phyloP scores from a whole-genome alignment of 2,888 invertebrate species.

The Andrena bucephala region DNA sequence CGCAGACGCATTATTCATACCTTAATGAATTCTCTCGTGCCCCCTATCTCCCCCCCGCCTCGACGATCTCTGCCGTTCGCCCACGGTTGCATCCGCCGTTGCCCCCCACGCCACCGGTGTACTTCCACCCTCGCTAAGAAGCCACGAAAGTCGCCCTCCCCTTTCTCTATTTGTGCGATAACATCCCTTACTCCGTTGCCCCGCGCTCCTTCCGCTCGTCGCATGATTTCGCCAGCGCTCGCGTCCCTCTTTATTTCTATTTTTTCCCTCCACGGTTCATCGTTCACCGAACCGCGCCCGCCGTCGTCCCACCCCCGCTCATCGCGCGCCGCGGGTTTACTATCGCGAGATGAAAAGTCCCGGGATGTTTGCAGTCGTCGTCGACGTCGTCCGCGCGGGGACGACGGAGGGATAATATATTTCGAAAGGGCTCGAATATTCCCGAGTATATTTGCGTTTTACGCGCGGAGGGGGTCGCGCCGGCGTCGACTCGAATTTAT shows the following conservation, averaged over 20 bases:
- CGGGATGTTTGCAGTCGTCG: conserved; percentile 41
- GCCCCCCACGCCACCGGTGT: conserved; percentile 17
- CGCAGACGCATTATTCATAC: conserved; percentile 84
- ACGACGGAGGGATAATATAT: conserved; percentile 39
- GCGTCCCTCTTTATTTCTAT: conserved; percentile 9
- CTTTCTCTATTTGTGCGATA: conserved; percentile 58
- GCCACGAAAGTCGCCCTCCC: conserved; percentile 36
- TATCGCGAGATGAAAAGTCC: conserved; percentile 51
- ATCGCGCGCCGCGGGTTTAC: conserved; percentile 2
- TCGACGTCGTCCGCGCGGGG: background rate
- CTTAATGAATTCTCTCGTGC: conserved; percentile 83
- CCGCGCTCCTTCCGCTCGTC: conserved; percentile 34
- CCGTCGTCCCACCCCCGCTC: background rate
- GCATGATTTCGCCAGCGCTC: conserved; percentile 31
- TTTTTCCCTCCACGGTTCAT: conserved; percentile 18
- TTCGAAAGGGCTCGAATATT: conserved; percentile 30
- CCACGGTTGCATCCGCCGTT: background rate
- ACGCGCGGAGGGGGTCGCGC: conserved; percentile 4
- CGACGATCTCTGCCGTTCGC: conserved; percentile 36
- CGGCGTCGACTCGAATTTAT: conserved; percentile 35
- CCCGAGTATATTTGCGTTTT: conserved; percentile 49
- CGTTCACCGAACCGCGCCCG: conserved; percentile 9
- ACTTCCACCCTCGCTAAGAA: conserved; percentile 57
- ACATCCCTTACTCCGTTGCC: conserved; percentile 25
- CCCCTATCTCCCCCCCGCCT: conserved; percentile 43